phyloP scores from a whole-genome alignment of 2,113 vertebrate species.

The Chloebia gouldiae region DNA sequence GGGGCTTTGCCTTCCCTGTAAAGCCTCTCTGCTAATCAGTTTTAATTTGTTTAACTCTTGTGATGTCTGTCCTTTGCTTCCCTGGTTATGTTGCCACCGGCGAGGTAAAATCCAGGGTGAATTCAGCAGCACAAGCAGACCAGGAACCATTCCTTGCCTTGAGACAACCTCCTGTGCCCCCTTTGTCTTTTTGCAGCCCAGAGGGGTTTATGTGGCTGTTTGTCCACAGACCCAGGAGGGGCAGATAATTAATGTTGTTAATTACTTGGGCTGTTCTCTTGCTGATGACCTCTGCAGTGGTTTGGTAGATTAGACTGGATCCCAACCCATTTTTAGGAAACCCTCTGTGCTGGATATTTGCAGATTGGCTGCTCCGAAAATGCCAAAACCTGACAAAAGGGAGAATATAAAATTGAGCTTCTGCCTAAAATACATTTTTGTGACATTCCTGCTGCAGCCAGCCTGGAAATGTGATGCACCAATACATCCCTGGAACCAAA shows the following conservation, averaged over 20 bases:
- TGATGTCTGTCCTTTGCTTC: slow-evolving; percentile 14
- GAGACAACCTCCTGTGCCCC: not conserved
- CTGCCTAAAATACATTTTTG: not conserved
- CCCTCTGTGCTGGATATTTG: not conserved
- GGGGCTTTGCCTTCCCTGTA: not conserved
- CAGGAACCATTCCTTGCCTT: accelerated
- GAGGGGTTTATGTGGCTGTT: accelerated
- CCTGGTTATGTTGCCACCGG: not conserved
- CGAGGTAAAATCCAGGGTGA: not conserved
- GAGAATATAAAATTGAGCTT: accelerated
- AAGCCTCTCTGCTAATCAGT: slow-evolving; percentile 35
- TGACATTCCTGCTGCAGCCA: not conserved
- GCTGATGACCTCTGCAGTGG: accelerated
- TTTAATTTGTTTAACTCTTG: slow-evolving; percentile 5
- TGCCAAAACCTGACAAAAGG: not conserved
- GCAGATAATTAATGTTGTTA: not conserved
- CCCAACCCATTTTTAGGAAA: not conserved
- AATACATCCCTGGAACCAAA: not conserved
- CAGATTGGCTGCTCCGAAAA: not conserved
- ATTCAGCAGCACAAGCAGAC: not conserved
- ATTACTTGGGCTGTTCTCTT: not conserved
- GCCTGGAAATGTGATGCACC: accelerated
- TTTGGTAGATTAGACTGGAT: not conserved
- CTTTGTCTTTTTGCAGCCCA: accelerated
- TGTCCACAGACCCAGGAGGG: not conserved